phyloP scores from a whole-genome alignment of 2,888 invertebrate species.

The Petrophora chlorosata region DNA sequence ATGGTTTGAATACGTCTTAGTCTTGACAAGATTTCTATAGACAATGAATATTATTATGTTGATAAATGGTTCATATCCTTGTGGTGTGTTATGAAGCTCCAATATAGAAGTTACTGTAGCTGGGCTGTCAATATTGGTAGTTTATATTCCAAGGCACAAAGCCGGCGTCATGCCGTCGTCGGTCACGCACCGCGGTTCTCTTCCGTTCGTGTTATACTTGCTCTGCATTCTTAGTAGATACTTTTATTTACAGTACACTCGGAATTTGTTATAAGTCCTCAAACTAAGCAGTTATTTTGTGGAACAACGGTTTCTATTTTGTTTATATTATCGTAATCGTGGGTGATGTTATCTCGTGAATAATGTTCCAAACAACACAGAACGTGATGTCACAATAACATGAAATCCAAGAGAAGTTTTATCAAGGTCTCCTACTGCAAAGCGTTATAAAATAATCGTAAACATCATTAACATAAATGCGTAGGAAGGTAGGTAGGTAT shows the following conservation, averaged over 20 bases:
- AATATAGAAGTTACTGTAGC: slow-evolving; percentile 12
- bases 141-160: slow-evolving; percentile 54
- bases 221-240: slow-evolving; percentile 57
- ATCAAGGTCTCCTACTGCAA: slow-evolving; percentile 12
- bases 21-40: slow-evolving; percentile 8
- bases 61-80: slow-evolving; percentile 18
- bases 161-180: slow-evolving; percentile 49
- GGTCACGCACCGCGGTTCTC: slow-evolving; percentile 62
- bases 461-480: slow-evolving; percentile 13
- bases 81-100: slow-evolving; percentile 7
- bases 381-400: slow-evolving; percentile 16
- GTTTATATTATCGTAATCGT: not conserved
- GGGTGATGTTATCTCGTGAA: slow-evolving; percentile 5
- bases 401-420: slow-evolving; percentile 18
- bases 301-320: not conserved
- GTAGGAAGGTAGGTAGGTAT: too few relatives aligned
- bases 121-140: slow-evolving; percentile 45
- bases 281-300: not conserved
- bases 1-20: not conserved
- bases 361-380: slow-evolving; percentile 15
- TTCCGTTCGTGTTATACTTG: slow-evolving; percentile 61
- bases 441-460: slow-evolving; percentile 5
- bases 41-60: not conserved
- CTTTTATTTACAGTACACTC: slow-evolving; percentile 20
- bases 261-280: not conserved